These are phyloP conservation scores for Julus scandinavius DNA, from an alignment of 2,888 invertebrate genomes.

Conservation along the genomic window DNA sequence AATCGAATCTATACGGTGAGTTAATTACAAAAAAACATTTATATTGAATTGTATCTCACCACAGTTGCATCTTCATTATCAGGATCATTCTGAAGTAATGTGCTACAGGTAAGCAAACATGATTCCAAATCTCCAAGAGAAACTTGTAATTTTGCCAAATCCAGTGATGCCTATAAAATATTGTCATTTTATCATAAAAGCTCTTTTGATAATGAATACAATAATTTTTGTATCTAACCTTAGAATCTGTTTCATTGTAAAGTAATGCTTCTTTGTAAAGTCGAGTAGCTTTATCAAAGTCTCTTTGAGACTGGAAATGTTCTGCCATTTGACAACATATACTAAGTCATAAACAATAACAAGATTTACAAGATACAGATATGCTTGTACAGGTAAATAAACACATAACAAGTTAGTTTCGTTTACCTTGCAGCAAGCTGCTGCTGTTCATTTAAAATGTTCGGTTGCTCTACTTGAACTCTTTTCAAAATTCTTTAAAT, in stretches of 20 bases:
- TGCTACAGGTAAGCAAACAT: slow-evolving; percentile 87
- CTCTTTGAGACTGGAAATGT: slow-evolving; percentile 73
- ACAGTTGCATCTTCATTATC: slow-evolving; percentile 93
- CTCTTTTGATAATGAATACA: neutral
- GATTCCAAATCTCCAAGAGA: slow-evolving; percentile 79
- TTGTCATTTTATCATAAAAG: neutral
- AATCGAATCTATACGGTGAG: no score
- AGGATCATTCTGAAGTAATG: slow-evolving; percentile 83
- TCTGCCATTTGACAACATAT: slow-evolving; percentile 81
- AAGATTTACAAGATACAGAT: neutral
- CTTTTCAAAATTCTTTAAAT: slow-evolving; percentile 76
- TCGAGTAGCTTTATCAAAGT: slow-evolving; percentile 79
- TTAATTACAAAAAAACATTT: no score
- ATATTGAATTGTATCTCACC: slow-evolving; percentile 62
- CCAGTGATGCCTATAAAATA: slow-evolving; percentile 64
- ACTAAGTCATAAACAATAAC: slow-evolving; percentile 64
- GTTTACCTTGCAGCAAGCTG: slow-evolving; percentile 67
- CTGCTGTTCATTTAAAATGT: slow-evolving; percentile 68
- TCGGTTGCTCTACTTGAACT: slow-evolving; percentile 72
- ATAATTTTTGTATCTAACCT: slow-evolving; percentile 65
- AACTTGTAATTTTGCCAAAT: slow-evolving; percentile 66
- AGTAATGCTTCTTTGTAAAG: slow-evolving; percentile 88
- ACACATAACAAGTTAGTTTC: slow-evolving; percentile 61
- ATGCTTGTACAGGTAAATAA: slow-evolving; percentile 60
- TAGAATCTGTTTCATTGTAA: slow-evolving; percentile 80